These are phyloP conservation scores for Cataglyphis albicans DNA, from an alignment of 2,888 invertebrate genomes.

Conservation along the genomic window DNA sequence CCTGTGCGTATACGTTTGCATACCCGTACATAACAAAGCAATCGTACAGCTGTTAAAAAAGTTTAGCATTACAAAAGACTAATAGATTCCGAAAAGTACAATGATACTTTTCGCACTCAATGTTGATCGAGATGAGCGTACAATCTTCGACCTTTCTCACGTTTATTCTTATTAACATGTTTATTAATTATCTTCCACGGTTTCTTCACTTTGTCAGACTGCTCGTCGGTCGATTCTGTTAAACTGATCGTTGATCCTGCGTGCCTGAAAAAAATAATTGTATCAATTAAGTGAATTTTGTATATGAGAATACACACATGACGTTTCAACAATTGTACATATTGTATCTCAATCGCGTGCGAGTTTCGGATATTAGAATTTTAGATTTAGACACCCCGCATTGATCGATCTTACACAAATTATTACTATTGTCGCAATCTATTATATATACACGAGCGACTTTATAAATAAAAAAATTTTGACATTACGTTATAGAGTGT, in stretches of 20 bases:
- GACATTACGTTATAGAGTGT: slow-evolving; percentile 66
- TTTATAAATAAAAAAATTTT: slow-evolving; percentile 61
- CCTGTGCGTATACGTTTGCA: slow-evolving; percentile 53
- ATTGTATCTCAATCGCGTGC: slow-evolving; percentile 20
- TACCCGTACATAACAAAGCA: slow-evolving; percentile 60
- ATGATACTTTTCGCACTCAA: slow-evolving; percentile 80
- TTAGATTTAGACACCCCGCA: not conserved
- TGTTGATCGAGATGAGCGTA: slow-evolving; percentile 95
- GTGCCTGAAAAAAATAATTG: slow-evolving; percentile 64
- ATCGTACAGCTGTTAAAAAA: not conserved
- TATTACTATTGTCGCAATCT: slow-evolving; percentile 59
- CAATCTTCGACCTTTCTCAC: slow-evolving; percentile 95
- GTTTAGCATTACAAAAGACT: not conserved
- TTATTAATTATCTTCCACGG: slow-evolving; percentile 94
- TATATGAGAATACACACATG: slow-evolving; percentile 18
- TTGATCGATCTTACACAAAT: slow-evolving; percentile 1
- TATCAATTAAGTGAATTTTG: slow-evolving; percentile 22
- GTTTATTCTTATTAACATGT: slow-evolving; percentile 95
- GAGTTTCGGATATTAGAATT: not conserved
- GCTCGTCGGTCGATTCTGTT: slow-evolving; percentile 61
- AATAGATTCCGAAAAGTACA: not conserved
- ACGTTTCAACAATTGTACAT: slow-evolving; percentile 1
- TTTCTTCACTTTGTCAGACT: slow-evolving; percentile 85
- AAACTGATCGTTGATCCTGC: slow-evolving; percentile 72
- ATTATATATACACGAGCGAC: slow-evolving; percentile 56